phyloP scores from a whole-genome alignment of 2,113 vertebrate species.

The Ptychochromis oligacanthus region DNA sequence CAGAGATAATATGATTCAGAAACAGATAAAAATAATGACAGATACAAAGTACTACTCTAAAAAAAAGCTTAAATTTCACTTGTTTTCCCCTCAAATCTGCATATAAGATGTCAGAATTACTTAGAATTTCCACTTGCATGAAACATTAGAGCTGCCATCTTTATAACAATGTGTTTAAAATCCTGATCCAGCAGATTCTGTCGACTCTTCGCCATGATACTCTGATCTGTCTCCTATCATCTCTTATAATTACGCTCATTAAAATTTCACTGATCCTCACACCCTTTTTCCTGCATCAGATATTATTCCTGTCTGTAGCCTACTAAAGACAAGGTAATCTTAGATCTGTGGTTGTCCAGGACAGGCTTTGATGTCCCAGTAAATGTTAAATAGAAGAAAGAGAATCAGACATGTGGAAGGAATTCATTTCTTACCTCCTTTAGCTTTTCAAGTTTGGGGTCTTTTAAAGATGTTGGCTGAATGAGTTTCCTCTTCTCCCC shows the following conservation, averaged over 20 bases:
- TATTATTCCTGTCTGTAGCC: constrained; percentile 42
- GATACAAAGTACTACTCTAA: not conserved
- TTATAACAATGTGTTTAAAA: constrained; percentile 23
- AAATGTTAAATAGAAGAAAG: constrained; percentile 10
- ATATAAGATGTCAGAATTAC: not conserved
- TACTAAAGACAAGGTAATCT: not conserved
- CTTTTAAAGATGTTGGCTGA: constrained; percentile 78
- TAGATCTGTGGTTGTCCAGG: not conserved
- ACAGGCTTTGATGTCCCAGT: not conserved
- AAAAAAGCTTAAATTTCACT: not conserved
- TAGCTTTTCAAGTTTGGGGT: constrained; percentile 82
- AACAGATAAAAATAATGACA: not conserved
- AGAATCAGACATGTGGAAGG: not conserved
- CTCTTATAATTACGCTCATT: constrained; percentile 68
- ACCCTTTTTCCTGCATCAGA: constrained; percentile 37
- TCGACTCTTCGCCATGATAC: not conserved
- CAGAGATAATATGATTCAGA: not conserved
- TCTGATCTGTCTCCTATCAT: constrained; percentile 49
- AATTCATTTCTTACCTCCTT: constrained; percentile 79
- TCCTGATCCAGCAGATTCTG: constrained; percentile 8
- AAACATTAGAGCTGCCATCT: constrained; percentile 18
- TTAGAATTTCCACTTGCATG: not conserved
- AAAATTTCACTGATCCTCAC: constrained; percentile 62
- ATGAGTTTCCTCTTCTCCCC: constrained; percentile 85
- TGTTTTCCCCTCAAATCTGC: not conserved